Conservation (phyloP, 2,888 invertebrate species). For the Aphrophora alni region DNA sequence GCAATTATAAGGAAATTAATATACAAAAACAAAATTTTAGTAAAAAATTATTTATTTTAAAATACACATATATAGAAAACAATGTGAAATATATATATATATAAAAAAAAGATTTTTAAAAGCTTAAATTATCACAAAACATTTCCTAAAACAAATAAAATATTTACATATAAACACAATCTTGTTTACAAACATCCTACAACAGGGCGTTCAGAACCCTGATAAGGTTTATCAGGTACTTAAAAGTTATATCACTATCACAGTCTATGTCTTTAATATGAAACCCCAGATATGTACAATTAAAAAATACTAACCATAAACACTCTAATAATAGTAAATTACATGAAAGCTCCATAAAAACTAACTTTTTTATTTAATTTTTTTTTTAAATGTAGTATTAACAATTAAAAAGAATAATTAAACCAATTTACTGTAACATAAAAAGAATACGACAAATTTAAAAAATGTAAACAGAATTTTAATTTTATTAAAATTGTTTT, state of each 20-base stretch:
- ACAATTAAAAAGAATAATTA: not conserved
- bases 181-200: not conserved
- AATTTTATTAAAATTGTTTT: no score
- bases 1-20: not conserved
- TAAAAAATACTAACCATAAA: no score
- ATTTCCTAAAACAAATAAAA: not conserved
- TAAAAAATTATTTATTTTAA: not conserved
- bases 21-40: not conserved
- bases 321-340: not conserved
- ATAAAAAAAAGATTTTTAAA: not conserved
- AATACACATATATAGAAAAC: not conserved
- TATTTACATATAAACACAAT: not conserved
- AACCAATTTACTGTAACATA: no score
- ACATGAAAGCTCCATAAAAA: not conserved
- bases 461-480: no score
- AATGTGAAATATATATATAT: not conserved
- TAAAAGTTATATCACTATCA: not conserved
- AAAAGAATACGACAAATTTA: no score
- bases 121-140: not conserved
- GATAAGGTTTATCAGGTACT: constrained; percentile 16
- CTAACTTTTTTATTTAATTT: no score
- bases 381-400: not conserved
- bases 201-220: not conserved
- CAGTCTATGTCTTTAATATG: constrained; percentile 3
- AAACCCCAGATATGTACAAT: not conserved